These are phyloP conservation scores for Philhelius pedissequus DNA, from an alignment of 2,888 invertebrate genomes.

Conservation along the genomic window DNA sequence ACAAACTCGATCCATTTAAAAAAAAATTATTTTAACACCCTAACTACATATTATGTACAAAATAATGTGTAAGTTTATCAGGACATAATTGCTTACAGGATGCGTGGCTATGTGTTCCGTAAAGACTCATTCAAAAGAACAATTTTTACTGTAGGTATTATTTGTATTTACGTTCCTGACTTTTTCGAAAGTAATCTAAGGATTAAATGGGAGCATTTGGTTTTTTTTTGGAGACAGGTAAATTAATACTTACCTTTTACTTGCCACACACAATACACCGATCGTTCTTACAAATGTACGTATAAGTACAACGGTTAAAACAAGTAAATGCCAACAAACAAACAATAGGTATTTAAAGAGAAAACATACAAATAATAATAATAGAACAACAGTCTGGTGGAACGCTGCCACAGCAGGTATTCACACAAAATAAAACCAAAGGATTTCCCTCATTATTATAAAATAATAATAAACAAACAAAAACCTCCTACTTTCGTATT, in stretches of 20 bases:
- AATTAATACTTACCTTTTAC: conserved; percentile 43
- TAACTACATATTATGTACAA: too few species aligned
- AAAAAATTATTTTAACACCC: too few species aligned
- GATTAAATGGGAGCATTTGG: neutral
- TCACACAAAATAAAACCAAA: neutral
- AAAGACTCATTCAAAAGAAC: neutral
- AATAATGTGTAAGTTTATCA: too few species aligned
- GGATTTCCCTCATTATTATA: conserved; percentile 29
- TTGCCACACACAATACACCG: conserved; percentile 23
- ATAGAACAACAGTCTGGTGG: conserved; percentile 26
- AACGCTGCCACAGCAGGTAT: conserved; percentile 15
- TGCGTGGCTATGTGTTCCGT: too few species aligned
- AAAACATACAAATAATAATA: conserved; percentile 10
- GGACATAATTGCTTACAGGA: too few species aligned
- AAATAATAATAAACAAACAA: neutral
- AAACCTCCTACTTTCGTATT: conserved; percentile 31
- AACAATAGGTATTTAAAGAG: conserved; percentile 4
- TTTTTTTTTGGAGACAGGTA: conserved; percentile 10
- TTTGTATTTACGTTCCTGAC: neutral
- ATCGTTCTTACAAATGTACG: neutral
- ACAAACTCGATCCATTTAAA: too few species aligned
- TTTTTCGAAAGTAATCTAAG: neutral
- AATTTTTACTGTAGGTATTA: neutral
- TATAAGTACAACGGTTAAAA: conserved; percentile 16
- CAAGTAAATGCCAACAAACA: neutral